A percentile compares a stretch with the other conserved stretches of the same genome.
phyloP scores from a whole-genome alignment of 2,888 invertebrate genomes.

The Phorcus lineatus region DNA sequence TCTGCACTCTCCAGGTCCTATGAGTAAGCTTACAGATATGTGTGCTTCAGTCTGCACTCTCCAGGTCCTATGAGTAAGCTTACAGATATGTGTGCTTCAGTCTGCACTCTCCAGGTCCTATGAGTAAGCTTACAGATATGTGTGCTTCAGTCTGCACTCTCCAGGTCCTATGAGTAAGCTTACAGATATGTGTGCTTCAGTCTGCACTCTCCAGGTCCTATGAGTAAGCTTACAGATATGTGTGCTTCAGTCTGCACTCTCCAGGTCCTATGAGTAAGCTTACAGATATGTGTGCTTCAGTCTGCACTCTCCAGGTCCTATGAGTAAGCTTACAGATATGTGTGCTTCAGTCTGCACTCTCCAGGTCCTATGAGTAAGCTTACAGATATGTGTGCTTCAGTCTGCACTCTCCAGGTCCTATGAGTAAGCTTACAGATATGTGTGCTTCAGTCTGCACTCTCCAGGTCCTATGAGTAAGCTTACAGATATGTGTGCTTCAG shows the following conservation, averaged over 20 bases:
- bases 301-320: too few relatives aligned
- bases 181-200: constrained; percentile 60
- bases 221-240: too few relatives aligned
- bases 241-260: too few relatives aligned
- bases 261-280: constrained; percentile 69
- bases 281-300: constrained; percentile 57
- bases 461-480: neutral
- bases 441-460: too few relatives aligned
- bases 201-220: constrained; percentile 79
- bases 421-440: constrained; percentile 61
- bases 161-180: constrained; percentile 56
- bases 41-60: constrained; percentile 69
- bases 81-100: too few relatives aligned
- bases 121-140: constrained; percentile 66
- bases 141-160: constrained; percentile 38
- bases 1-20: neutral
- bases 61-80: constrained; percentile 82
- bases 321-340: constrained; percentile 66
- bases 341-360: constrained; percentile 69
- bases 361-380: constrained; percentile 82
- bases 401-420: too few relatives aligned
- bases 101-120: too few relatives aligned
- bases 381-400: too few relatives aligned
- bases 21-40: constrained; percentile 66
- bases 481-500: neutral